Evolutionary conservation across 1,140 invertebrate genomes (phyloP), one percentile per base, ranked within the genome.

Genomic region (Ceratina australensis): DNA sequence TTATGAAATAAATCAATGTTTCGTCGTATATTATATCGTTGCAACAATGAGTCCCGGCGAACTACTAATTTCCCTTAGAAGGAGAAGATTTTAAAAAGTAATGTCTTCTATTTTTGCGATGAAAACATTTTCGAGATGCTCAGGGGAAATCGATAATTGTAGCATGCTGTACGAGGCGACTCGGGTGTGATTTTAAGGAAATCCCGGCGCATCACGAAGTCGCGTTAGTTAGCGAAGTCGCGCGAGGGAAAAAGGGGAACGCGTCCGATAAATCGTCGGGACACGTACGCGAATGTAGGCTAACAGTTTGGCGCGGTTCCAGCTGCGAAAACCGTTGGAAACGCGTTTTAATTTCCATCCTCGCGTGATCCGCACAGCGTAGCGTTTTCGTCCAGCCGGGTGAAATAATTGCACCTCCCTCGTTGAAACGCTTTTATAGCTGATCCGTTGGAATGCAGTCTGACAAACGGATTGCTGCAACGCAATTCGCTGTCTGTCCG

Each of bases 301-400:
- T 74, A 57, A 20, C 26, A n/a, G 68, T 54, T 71, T 78, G 60
- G 68, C 49, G 15, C 0, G 0, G 10, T 3, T 72, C 76, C 68
- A 72, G 42, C 60, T 20, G 10, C 42, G 57, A 57, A 49, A 65
- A 49, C 24, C 47, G 33, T 18, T 18, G 33, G 1, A 5, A 42
- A 33, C 42, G 50, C 68, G 60, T 78, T 78, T 78, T 42, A 50
- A 78, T 78, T 78, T 78, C 28, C 68, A 65, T 59, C 74, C 54
- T 15, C 26, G n/a, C 15, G 42, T 24, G 24, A 18, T 42, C 22
- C 28, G 49, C 24, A 13, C 13, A 5, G 24, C 49, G 28, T 52
- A 8, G 66, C 54, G 47, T 61, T 77, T 71, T 71, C 76, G 20
- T 33, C 22, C 8, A 60, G 72, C 68, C 28, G 52, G 7, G 3